phyloP scores from a whole-genome alignment of 1,140 invertebrate genomes.

The Hypothenemus hampei region DNA sequence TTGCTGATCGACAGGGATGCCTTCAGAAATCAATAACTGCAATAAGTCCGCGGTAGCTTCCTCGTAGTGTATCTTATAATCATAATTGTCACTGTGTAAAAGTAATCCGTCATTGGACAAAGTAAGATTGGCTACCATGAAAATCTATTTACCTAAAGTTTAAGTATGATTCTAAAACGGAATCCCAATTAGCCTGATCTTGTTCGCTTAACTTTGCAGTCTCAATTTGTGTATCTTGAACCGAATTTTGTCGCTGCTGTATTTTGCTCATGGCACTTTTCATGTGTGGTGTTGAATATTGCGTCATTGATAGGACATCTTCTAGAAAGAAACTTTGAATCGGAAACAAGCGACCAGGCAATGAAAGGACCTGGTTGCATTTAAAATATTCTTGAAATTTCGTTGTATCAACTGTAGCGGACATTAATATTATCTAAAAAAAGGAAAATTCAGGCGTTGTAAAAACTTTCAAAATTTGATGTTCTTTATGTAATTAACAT shows the following conservation, averaged over 20 bases:
- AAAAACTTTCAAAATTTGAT: not conserved
- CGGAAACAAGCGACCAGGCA: constrained; percentile 73
- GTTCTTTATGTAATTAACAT: too few species aligned
- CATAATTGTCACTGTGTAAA: constrained; percentile 25
- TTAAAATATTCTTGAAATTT: constrained; percentile 75
- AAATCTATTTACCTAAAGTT: constrained; percentile 19
- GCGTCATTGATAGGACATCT: constrained; percentile 69
- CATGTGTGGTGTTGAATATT: constrained; percentile 50
- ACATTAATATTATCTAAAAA: constrained; percentile 78
- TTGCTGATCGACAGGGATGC: constrained; percentile 60
- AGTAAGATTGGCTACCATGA: too few species aligned
- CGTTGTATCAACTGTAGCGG: constrained; percentile 81
- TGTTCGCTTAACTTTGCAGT: not conserved
- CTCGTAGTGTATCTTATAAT: constrained; percentile 43
- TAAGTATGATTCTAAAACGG: constrained; percentile 20
- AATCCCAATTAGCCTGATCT: constrained; percentile 17
- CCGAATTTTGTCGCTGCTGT: not conserved
- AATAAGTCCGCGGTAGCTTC: constrained; percentile 60
- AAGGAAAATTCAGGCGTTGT: not conserved
- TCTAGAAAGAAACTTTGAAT: constrained; percentile 79
- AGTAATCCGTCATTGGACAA: too few species aligned
- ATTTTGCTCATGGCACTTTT: constrained; percentile 52
- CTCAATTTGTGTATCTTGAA: not conserved
- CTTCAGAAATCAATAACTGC: constrained; percentile 61
- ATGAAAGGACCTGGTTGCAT: constrained; percentile 67